Conservation (phyloP, 30 jellyfish, hydroid and myxozoan species). For the Pseudorhiza aurosa region DNA sequence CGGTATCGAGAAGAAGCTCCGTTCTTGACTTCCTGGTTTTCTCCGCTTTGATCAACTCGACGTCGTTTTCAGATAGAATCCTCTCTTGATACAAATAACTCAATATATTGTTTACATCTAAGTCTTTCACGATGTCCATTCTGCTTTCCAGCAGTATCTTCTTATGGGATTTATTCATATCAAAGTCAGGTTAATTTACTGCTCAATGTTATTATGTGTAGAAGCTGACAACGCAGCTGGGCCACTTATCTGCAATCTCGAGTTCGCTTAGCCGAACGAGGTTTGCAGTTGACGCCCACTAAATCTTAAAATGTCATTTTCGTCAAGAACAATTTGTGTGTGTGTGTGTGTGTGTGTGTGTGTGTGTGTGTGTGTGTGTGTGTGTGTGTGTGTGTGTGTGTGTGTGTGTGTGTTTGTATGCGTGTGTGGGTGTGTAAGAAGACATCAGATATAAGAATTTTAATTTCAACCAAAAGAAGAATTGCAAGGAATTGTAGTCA, state of each 20-base stretch:
- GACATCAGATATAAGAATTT: too few relatives aligned
- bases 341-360: too few relatives aligned
- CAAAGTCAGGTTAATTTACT: neutral
- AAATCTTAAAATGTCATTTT: neutral
- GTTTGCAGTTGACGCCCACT: neutral
- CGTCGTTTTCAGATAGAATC: slow-evolving; percentile 76
- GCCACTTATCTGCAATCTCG: too few relatives aligned
- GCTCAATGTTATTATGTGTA: neutral
- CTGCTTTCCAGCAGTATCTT: slow-evolving; percentile 51
- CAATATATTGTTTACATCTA: slow-evolving; percentile 68
- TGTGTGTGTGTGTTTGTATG: too few relatives aligned
- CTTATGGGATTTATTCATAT: slow-evolving; percentile 66
- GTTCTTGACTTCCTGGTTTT: slow-evolving; percentile 68
- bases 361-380: too few relatives aligned
- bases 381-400: too few relatives aligned
- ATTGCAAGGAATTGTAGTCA: too few relatives aligned
- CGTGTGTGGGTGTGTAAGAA: too few relatives aligned
- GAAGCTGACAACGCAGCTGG: too few relatives aligned
- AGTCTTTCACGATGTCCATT: slow-evolving; percentile 58
- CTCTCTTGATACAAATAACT: slow-evolving; percentile 64
- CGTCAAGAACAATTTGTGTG: neutral
- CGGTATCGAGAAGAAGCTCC: slow-evolving; percentile 75
- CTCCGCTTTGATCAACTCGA: slow-evolving; percentile 63
- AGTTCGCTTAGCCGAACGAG: neutral
- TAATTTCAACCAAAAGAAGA: too few relatives aligned